These are phyloP conservation scores for Silurus aristotelis DNA, from an alignment of 2,797 vertebrate species.

Conservation along the genomic window DNA sequence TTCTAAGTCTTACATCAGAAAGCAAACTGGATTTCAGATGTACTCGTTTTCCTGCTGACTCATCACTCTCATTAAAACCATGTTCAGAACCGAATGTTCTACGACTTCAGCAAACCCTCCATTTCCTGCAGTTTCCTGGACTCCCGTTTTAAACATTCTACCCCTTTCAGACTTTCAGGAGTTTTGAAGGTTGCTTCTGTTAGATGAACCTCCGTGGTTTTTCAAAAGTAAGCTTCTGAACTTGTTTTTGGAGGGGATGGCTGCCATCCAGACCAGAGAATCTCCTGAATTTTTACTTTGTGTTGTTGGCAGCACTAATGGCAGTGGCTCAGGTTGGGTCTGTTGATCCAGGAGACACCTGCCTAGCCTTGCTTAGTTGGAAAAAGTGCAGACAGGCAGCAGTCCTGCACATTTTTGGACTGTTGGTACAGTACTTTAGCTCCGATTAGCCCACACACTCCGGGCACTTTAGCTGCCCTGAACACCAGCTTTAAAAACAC, in stretches of 20 bases:
- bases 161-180: constrained; percentile 27
- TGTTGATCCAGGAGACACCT: constrained; percentile 50
- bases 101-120: constrained; percentile 33
- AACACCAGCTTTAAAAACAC: constrained; percentile 34
- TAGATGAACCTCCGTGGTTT: constrained; percentile 58
- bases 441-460: constrained; percentile 58
- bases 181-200: constrained; percentile 34
- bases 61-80: constrained; percentile 23
- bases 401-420: constrained; percentile 35
- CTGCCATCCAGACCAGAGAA: constrained; percentile 44
- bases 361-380: constrained; percentile 33
- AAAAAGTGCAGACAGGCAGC: constrained; percentile 41
- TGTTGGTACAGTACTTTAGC: constrained; percentile 40
- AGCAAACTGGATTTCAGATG: constrained; percentile 5
- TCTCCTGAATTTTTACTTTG: constrained; percentile 42
- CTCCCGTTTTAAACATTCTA: constrained; percentile 30
- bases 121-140: constrained; percentile 40
- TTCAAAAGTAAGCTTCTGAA: constrained; percentile 57
- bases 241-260: constrained; percentile 49
- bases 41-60: constrained; percentile 14
- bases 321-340: constrained; percentile 12
- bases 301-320: constrained; percentile 37
- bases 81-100: constrained; percentile 14
- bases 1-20: constrained; percentile 27
- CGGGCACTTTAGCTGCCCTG: constrained; percentile 21